A percentile compares a stretch with the other conserved stretches of the same genome.
These are phyloP conservation scores for Ernsta delagoae DNA, from an alignment of 2,888 invertebrate genomes.

Conservation along the genomic window DNA sequence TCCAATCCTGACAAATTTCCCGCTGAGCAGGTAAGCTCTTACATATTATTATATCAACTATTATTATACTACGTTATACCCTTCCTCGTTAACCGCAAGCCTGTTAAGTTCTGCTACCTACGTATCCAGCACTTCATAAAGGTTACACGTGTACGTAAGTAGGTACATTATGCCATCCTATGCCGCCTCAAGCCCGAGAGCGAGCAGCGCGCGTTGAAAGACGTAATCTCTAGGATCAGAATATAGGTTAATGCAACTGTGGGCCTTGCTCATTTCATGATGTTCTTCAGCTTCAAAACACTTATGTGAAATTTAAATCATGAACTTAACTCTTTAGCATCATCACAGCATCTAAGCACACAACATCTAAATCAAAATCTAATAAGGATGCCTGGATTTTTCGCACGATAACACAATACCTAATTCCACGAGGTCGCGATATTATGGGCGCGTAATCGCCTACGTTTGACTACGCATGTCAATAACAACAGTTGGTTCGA, in stretches of 20 bases:
- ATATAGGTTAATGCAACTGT: slow-evolving; percentile 56
- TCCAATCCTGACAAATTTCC: slow-evolving; percentile 87
- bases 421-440: slow-evolving; percentile 43
- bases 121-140: too few relatives aligned
- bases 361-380: slow-evolving; percentile 60
- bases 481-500: slow-evolving; percentile 35
- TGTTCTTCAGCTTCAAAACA: slow-evolving; percentile 46
- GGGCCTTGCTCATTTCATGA: slow-evolving; percentile 54
- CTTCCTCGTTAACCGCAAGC: too few relatives aligned
- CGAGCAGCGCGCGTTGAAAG: too few relatives aligned
- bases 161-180: too few relatives aligned
- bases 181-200: too few relatives aligned
- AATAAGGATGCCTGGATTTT: slow-evolving; percentile 58
- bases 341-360: slow-evolving; percentile 59
- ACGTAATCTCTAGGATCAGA: slow-evolving; percentile 34
- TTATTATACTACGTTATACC: too few relatives aligned
- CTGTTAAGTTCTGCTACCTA: too few relatives aligned
- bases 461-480: slow-evolving; percentile 29
- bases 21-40: slow-evolving; percentile 79
- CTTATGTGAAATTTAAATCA: slow-evolving; percentile 45
- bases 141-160: too few relatives aligned
- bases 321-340: slow-evolving; percentile 49
- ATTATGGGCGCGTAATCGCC: slow-evolving; percentile 39
- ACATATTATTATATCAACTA: too few relatives aligned
- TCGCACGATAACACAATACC: slow-evolving; percentile 51